Evolutionary conservation across 2,888 invertebrate genomes (phyloP).

Genomic region (Tipula confusa): DNA sequence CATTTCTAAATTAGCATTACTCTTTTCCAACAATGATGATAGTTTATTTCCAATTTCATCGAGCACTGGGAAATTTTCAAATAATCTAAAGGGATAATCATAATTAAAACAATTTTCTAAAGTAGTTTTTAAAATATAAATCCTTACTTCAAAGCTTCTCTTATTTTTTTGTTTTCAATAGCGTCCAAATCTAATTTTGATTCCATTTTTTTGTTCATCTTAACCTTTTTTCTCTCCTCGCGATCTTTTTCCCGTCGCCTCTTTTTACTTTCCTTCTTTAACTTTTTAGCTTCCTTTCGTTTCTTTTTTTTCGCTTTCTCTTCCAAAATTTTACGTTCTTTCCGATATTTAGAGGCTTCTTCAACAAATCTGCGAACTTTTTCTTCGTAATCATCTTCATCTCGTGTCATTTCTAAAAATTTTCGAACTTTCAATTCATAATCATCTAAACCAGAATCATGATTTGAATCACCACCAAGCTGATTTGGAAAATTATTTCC

Average conservation of each 20-base stretch:
- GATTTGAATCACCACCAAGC: constrained; percentile 45
- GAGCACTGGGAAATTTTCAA: constrained; percentile 67
- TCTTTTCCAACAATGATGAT: constrained; percentile 40
- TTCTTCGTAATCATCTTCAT: constrained; percentile 80
- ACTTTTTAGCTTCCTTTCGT: constrained; percentile 51
- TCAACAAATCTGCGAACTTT: constrained; percentile 82
- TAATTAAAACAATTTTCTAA: constrained; percentile 28
- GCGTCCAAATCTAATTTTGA: constrained; percentile 56
- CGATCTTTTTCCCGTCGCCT: constrained; percentile 65
- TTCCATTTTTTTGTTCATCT: constrained; percentile 53
- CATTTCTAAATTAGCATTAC: constrained; percentile 4
- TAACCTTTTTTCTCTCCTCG: constrained; percentile 66
- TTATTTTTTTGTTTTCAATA: constrained; percentile 59
- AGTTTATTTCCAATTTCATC: constrained; percentile 47
- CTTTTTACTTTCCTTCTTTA: constrained; percentile 59
- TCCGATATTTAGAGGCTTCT: constrained; percentile 75
- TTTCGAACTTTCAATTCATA: constrained; percentile 64
- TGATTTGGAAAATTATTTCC: constrained; percentile 61
- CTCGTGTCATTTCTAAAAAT: constrained; percentile 73
- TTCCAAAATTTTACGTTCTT: constrained; percentile 61
- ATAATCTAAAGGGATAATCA: constrained; percentile 50
- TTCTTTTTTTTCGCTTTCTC: constrained; percentile 60
- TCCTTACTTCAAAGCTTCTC: constrained; percentile 63
- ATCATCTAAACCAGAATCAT: constrained; percentile 55
- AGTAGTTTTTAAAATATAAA: not conserved